Base-by-base conservation (phyloP, 2,797 vertebrate species). In the Xenentodon cancila region DNA sequence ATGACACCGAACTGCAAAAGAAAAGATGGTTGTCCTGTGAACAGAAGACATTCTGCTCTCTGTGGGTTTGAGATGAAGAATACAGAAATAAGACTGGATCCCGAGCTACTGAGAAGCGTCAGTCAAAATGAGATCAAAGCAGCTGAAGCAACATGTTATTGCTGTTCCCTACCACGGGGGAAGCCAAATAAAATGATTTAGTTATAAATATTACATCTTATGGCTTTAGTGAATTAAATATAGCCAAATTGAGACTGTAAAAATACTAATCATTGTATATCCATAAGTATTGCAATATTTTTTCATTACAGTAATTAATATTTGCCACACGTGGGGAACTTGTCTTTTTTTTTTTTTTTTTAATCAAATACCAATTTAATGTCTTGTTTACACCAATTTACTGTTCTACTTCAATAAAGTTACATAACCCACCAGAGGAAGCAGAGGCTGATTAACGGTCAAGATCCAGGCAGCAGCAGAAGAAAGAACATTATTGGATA, bases 11-110 rank as follows among this genome's bases (percentile, higher is more conserved):
- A 32, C 68, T 50, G 43, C 49, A 59, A 68, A 72, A 44, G 40
- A 53, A 46, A 58, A 58, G 7, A 60, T 55, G 46, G 25, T 80
- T 79, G 34, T 47, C 55, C 58, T 59, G 48, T 52, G 70, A 72
- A 71, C 70, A 8, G 67, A 49, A 53, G 19, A 56, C 60, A 55
- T 44, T 22, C 43, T 71, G 13, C 49, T 77, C 25, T 54, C 44
- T 51, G 9, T 1, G 4, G 55, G 25, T n/a, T 46, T 20, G 56
- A 59, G 43, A 60, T 59, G 12, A 53, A 52, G 20, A 54, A 61
- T 53, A 18, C 52, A 62, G 45, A 54, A 57, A 64, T 32, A 20
- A 27, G 20, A 59, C 46, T 53, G 71, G 13, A 52, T 30, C 19
- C 17, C 2, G 8, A 59, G 2, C 49, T 21, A n/a, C 20, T 62